Percentiles rank a stretch among this genome's conserved stretches.
phyloP scores from a whole-genome alignment of 2,797 vertebrate genomes.

The Melanotaenia nigrans region DNA sequence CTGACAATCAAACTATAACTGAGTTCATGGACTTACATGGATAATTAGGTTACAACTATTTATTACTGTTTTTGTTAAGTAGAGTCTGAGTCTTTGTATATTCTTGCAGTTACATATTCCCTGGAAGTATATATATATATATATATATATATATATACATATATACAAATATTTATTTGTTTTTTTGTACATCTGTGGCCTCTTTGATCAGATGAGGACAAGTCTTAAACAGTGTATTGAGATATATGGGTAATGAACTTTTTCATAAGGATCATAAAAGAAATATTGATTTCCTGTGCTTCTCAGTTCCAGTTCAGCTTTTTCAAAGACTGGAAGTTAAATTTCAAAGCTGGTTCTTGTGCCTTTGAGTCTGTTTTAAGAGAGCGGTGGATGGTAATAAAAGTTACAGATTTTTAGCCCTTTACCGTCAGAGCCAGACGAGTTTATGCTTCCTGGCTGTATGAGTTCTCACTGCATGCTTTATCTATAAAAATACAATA shows the following conservation, averaged over 20 bases:
- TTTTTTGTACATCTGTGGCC: slow-evolving; percentile 30
- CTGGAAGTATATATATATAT: background rate
- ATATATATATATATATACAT: no score
- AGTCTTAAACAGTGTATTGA: slow-evolving; percentile 21
- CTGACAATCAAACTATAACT: no score
- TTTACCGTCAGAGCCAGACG: slow-evolving; percentile 6
- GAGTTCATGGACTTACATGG: no score
- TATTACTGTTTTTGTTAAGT: no score
- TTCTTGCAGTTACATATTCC: background rate
- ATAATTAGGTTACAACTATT: no score
- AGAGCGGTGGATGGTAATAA: background rate
- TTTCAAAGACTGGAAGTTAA: slow-evolving; percentile 10
- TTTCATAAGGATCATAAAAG: slow-evolving; percentile 57
- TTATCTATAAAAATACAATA: slow-evolving; percentile 19
- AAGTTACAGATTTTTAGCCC: slow-evolving; percentile 4
- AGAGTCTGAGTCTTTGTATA: no score
- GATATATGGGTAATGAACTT: slow-evolving; percentile 57
- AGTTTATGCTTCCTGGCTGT: background rate
- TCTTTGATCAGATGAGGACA: slow-evolving; percentile 22
- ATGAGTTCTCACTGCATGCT: slow-evolving; percentile 15
- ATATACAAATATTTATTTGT: slow-evolving; percentile 1
- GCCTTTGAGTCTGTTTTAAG: slow-evolving; percentile 39
- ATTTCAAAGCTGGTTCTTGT: slow-evolving; percentile 28
- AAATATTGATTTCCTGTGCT: slow-evolving; percentile 51
- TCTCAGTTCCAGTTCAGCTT: slow-evolving; percentile 12